These are phyloP conservation scores for Porites lobata DNA, from an alignment of 92 coral and sea anemone species.

Conservation along the genomic window DNA sequence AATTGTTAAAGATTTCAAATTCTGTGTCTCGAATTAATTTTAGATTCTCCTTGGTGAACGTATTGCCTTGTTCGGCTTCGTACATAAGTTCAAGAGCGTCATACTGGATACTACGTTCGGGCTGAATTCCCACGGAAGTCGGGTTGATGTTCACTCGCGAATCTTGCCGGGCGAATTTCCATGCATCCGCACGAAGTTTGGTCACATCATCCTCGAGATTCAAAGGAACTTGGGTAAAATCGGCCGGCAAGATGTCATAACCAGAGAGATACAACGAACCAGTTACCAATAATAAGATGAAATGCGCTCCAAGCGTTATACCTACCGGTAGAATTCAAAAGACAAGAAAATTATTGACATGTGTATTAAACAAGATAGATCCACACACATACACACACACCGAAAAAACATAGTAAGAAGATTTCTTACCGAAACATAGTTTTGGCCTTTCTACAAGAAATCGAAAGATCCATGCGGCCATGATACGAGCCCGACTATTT, in stretches of 20 bases:
- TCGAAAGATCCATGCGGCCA: constrained; percentile 73
- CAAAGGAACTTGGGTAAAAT: constrained; percentile 91
- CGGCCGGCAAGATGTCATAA: constrained; percentile 94
- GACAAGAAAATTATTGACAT: neutral
- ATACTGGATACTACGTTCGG: constrained; percentile 77
- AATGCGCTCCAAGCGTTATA: constrained; percentile 81
- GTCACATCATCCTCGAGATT: constrained; percentile 90
- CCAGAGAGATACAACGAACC: constrained; percentile 82
- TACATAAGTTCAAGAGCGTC: constrained; percentile 89
- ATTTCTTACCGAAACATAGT: constrained; percentile 77
- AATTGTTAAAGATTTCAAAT: constrained; percentile 69
- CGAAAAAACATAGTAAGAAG: neutral
- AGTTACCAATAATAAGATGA: constrained; percentile 74
- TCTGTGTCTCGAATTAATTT: constrained; percentile 73
- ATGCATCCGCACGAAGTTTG: constrained; percentile 95
- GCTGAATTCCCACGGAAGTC: constrained; percentile 79
- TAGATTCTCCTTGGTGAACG: constrained; percentile 77
- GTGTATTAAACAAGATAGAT: constrained; percentile 13
- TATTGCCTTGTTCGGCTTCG: constrained; percentile 79
- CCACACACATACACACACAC: neutral
- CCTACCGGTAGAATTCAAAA: constrained; percentile 65
- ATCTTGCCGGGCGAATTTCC: constrained; percentile 95
- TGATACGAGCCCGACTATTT: neutral
- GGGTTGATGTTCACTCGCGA: constrained; percentile 86
- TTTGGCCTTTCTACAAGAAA: constrained; percentile 75